Conservation (phyloP, 2,888 invertebrate species). For the Isotomurus palustris region DNA sequence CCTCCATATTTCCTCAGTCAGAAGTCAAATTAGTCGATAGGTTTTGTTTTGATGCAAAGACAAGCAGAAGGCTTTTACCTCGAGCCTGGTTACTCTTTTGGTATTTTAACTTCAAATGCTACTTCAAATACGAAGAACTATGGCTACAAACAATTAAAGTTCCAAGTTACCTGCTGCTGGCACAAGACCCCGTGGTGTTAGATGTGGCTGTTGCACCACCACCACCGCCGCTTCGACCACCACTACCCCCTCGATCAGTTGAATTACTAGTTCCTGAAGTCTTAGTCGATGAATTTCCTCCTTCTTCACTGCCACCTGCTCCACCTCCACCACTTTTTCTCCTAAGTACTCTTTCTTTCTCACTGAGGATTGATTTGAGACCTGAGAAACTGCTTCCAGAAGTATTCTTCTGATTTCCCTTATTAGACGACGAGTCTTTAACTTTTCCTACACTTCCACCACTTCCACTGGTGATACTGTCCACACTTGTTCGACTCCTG, state of each 20-base stretch:
- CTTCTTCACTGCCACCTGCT: slow-evolving; percentile 15
- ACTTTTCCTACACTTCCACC: too few relatives aligned
- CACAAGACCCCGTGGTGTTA: slow-evolving; percentile 64
- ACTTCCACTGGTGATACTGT: slow-evolving; percentile 5
- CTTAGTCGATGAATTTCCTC: not conserved
- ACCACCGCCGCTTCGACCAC: slow-evolving; percentile 34
- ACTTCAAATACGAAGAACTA: too few relatives aligned
- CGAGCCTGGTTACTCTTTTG: too few relatives aligned
- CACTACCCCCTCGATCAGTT: slow-evolving; percentile 13
- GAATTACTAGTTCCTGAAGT: not conserved
- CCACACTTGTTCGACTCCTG: slow-evolving; percentile 34
- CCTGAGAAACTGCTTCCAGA: slow-evolving; percentile 16
- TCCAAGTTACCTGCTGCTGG: slow-evolving; percentile 56
- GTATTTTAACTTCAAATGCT: too few relatives aligned
- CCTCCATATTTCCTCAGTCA: too few relatives aligned
- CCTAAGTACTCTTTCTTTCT: slow-evolving; percentile 40
- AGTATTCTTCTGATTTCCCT: slow-evolving; percentile 14
- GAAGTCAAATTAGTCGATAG: too few relatives aligned
- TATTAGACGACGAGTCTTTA: too few relatives aligned
- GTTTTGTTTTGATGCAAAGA: too few relatives aligned
- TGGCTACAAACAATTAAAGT: not conserved
- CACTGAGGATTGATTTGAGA: slow-evolving; percentile 44
- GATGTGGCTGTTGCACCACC: slow-evolving; percentile 40
- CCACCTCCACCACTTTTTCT: slow-evolving; percentile 15
- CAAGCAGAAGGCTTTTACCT: too few relatives aligned